These are phyloP conservation scores for Drosophila arawakana DNA, from an alignment of 1,140 invertebrate species.

Conservation along the genomic window DNA sequence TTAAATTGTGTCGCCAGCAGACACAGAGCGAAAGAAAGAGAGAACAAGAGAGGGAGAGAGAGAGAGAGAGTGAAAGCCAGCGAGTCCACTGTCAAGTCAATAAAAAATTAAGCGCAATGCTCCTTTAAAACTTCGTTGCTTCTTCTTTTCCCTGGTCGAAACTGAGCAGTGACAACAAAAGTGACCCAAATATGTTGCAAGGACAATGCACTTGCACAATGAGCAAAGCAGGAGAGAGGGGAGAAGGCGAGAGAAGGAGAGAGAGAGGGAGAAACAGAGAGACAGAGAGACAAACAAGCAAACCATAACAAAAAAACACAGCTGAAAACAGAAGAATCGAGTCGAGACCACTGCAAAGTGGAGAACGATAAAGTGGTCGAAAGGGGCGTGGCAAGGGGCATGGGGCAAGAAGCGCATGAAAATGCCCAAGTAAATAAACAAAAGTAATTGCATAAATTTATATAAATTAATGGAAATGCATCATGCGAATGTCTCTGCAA, in stretches of 20 bases:
- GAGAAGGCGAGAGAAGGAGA: constrained; percentile 9
- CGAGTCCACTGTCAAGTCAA: constrained; percentile 72
- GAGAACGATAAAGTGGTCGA: constrained; percentile 13
- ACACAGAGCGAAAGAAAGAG: no score
- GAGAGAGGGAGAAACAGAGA: constrained; percentile 14
- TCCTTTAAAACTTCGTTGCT: background rate
- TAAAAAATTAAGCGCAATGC: constrained; percentile 67
- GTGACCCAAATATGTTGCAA: constrained; percentile 80
- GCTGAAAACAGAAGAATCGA: constrained; percentile 11
- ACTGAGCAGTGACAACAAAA: constrained; percentile 77
- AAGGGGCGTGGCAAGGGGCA: background rate
- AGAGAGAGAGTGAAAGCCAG: background rate
- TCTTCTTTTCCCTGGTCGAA: constrained; percentile 33
- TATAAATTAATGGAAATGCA: constrained; percentile 81
- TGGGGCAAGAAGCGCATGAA: constrained; percentile 6
- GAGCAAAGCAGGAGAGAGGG: constrained; percentile 37
- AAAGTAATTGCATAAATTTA: constrained; percentile 83
- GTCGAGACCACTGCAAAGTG: constrained; percentile 29
- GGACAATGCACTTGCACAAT: constrained; percentile 78
- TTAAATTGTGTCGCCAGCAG: constrained; percentile 65
- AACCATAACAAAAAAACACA: constrained; percentile 27
- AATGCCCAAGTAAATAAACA: constrained; percentile 78
- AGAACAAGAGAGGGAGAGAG: no score
- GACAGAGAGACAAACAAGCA: constrained; percentile 28
- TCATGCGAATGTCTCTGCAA: constrained; percentile 64